phyloP scores from a whole-genome alignment of 2,113 vertebrate genomes.

The Pelecanus crispus region DNA sequence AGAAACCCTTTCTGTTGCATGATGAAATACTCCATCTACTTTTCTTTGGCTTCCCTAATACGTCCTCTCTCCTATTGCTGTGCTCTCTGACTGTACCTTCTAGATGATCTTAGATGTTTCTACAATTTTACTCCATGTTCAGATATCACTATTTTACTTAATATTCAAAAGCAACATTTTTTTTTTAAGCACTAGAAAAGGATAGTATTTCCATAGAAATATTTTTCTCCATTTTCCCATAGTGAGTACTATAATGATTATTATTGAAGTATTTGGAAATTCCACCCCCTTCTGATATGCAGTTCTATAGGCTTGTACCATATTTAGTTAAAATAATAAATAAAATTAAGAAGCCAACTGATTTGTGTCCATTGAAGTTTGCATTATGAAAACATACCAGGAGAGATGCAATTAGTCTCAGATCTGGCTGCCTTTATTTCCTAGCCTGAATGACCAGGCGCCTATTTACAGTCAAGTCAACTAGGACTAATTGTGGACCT shows the following conservation, averaged over 20 bases:
- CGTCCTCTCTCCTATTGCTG: neutral
- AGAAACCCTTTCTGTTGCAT: neutral
- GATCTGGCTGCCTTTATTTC: neutral
- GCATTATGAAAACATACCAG: neutral
- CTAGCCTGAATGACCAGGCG: neutral
- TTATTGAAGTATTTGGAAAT: neutral
- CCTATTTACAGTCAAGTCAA: neutral
- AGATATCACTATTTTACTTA: neutral
- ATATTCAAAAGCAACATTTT: neutral
- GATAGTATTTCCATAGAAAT: neutral
- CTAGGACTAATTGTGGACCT: neutral
- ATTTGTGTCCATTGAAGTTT: neutral
- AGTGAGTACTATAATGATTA: neutral
- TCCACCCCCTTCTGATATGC: neutral
- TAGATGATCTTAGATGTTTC: neutral
- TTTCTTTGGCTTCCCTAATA: neutral
- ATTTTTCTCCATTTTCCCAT: neutral
- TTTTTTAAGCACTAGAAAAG: neutral
- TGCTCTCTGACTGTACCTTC: neutral
- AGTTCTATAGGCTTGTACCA: neutral
- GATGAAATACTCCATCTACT: neutral
- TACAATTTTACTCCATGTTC: neutral
- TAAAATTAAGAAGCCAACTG: neutral
- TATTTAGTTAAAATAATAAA: neutral
- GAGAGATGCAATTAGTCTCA: neutral